Conservation (phyloP, 1,140 invertebrate genomes). For the Epicauta chinensis region DNA sequence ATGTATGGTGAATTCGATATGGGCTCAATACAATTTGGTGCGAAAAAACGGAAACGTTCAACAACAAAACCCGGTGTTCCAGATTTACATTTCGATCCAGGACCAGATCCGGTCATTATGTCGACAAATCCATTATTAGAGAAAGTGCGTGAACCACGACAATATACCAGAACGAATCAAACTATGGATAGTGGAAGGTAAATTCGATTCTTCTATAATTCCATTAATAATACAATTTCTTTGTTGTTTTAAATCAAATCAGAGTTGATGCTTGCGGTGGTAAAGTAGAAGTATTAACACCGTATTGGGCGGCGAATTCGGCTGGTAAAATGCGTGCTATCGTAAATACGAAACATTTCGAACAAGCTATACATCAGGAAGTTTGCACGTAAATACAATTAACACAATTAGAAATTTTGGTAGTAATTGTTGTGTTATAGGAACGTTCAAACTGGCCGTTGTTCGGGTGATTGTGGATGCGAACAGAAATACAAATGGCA, state of each 20-base stretch:
- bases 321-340: slow-evolving; percentile 85
- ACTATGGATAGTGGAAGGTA: slow-evolving; percentile 56
- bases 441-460: slow-evolving; percentile 71
- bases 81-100: slow-evolving; percentile 44
- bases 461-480: slow-evolving; percentile 77
- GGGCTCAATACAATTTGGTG: slow-evolving; percentile 44
- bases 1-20: slow-evolving; percentile 86
- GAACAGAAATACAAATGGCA: slow-evolving; percentile 88
- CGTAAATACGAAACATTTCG: slow-evolving; percentile 90
- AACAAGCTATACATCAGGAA: slow-evolving; percentile 93
- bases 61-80: slow-evolving; percentile 47
- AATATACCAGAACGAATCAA: slow-evolving; percentile 48
- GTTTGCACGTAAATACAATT: slow-evolving; percentile 84
- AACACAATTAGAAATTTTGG: neutral
- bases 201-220: slow-evolving; percentile 1
- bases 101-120: slow-evolving; percentile 32
- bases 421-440: slow-evolving; percentile 54
- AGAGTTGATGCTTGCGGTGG: slow-evolving; percentile 86
- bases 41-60: slow-evolving; percentile 47
- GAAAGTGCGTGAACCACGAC: slow-evolving; percentile 48
- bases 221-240: neutral
- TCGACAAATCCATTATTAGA: slow-evolving; percentile 39
- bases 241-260: slow-evolving; percentile 21
- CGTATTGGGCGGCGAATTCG: slow-evolving; percentile 90
- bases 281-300: slow-evolving; percentile 87